These are phyloP conservation scores for Actias luna DNA, from an alignment of 2,888 invertebrate genomes.

Conservation along the genomic window DNA sequence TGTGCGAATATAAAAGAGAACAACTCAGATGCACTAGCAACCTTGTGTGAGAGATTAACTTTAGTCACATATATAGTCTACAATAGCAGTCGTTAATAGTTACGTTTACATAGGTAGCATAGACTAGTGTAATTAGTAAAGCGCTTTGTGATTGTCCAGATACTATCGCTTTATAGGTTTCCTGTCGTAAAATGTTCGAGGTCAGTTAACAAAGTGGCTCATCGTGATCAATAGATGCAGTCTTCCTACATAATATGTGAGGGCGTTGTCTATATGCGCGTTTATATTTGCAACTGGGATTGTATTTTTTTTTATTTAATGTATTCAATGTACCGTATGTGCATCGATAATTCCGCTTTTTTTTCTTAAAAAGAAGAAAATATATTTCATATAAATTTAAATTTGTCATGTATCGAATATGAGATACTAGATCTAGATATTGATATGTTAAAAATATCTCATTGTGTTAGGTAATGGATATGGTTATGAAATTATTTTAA, in stretches of 20 bases:
- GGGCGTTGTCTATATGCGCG: constrained; percentile 10
- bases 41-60: constrained; percentile 18
- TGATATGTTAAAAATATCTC: too few relatives aligned
- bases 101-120: constrained; percentile 18
- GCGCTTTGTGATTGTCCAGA: constrained; percentile 63
- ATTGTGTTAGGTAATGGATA: too few relatives aligned
- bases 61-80: constrained; percentile 16
- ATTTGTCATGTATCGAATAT: too few relatives aligned
- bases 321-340: background rate
- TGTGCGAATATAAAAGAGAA: background rate
- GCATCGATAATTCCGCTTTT: background rate
- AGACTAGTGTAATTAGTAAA: constrained; percentile 53
- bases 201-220: constrained; percentile 62
- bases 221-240: constrained; percentile 57
- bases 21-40: background rate
- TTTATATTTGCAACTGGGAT: background rate
- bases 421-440: too few relatives aligned
- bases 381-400: too few relatives aligned
- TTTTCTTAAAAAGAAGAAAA: too few relatives aligned
- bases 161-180: constrained; percentile 74
- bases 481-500: too few relatives aligned
- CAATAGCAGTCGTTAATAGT: constrained; percentile 11
- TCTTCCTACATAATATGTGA: constrained; percentile 49
- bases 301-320: background rate
- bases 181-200: constrained; percentile 73